phyloP scores from a whole-genome alignment of 2,888 invertebrate species.

The Volucella inanis region DNA sequence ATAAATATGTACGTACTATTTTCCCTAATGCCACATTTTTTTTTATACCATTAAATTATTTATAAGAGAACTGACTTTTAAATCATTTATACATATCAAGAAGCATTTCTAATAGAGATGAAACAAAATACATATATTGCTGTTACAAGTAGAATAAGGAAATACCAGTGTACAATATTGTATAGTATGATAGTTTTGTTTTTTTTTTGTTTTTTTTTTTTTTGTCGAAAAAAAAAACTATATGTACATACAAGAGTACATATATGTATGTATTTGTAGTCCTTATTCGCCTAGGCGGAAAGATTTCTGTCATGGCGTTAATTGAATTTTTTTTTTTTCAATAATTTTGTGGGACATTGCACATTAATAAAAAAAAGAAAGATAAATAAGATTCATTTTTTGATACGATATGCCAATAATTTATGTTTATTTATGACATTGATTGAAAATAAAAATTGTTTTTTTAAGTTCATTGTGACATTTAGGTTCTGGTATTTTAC shows the following conservation, averaged over 20 bases:
- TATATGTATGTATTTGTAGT: too few relatives aligned
- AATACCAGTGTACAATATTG: constrained; percentile 48
- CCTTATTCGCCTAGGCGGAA: constrained; percentile 24
- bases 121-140: constrained; percentile 13
- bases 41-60: constrained; percentile 45
- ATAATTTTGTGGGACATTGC: constrained; percentile 25
- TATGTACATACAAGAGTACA: not conserved
- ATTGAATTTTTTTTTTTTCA: constrained; percentile 43
- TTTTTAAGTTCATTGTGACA: not conserved
- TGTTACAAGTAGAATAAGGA: constrained; percentile 30
- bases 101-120: constrained; percentile 38
- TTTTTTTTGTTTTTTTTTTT: not conserved
- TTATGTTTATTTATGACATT: constrained; percentile 30
- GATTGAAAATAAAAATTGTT: constrained; percentile 1
- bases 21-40: constrained; percentile 5
- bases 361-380: constrained; percentile 30
- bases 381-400: constrained; percentile 23
- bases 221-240: constrained; percentile 8
- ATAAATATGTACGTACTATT: too few relatives aligned
- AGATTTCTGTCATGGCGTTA: constrained; percentile 29
- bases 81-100: constrained; percentile 20
- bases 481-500: not conserved
- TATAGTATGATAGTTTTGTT: constrained; percentile 27
- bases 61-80: constrained; percentile 43
- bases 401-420: constrained; percentile 15